phyloP scores from a whole-genome alignment of 2,113 vertebrate species.

The Motacilla tschutschensis region DNA sequence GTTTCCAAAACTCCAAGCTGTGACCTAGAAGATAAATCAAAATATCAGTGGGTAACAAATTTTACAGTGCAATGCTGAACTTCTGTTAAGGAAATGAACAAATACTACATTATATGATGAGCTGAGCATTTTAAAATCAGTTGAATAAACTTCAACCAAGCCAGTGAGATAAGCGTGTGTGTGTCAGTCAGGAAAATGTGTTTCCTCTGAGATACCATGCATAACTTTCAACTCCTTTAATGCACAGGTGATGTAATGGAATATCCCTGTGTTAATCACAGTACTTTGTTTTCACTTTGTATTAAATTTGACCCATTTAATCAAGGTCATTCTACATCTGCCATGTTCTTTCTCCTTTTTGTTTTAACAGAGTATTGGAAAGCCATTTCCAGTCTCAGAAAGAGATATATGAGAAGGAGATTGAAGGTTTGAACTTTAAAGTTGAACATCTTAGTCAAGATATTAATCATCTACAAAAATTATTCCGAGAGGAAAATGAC shows the following conservation, averaged over 20 bases:
- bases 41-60: background rate
- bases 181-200: background rate
- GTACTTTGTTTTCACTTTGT: background rate
- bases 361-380: conserved; percentile 81
- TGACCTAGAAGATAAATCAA: background rate
- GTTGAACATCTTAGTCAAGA: conserved; percentile 87
- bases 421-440: conserved; percentile 85
- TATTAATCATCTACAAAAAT: conserved; percentile 85
- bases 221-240: background rate
- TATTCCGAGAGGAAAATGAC: conserved; percentile 89
- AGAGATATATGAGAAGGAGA: conserved; percentile 82
- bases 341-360: background rate
- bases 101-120: background rate
- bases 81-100: background rate
- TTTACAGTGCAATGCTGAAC: background rate
- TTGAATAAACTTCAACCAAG: background rate
- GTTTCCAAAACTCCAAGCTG: background rate
- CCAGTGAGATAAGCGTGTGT: background rate
- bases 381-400: conserved; percentile 86
- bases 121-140: background rate
- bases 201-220: background rate
- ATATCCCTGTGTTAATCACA: background rate
- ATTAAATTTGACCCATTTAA: background rate
- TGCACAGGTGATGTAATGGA: background rate
- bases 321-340: background rate